phyloP scores from a whole-genome alignment of 2,113 vertebrate species.

The Xenopus laevis region DNA sequence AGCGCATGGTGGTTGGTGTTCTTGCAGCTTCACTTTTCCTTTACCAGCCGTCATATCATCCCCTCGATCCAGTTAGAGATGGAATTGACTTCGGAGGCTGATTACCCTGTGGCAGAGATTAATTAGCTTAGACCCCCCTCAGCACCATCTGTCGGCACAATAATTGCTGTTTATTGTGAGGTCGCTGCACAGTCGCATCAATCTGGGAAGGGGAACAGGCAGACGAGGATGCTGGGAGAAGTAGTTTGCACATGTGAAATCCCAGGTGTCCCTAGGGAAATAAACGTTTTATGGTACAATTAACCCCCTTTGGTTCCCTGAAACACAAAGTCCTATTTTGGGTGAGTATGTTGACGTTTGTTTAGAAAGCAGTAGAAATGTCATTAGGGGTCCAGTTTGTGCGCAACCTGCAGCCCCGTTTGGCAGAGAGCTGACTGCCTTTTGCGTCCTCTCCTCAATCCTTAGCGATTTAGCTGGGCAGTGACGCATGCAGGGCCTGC shows the following conservation, averaged over 20 bases:
- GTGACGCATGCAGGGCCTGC: conserved; percentile 5
- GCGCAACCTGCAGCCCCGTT: too few relatives aligned
- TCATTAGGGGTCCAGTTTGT: neutral
- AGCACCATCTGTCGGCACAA: conserved; percentile 4
- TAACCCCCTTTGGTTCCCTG: too few relatives aligned
- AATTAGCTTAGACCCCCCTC: conserved; percentile 5
- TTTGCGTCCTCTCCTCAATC: conserved; percentile 6
- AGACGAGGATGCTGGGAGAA: neutral
- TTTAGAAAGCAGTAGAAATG: neutral
- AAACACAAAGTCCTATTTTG: neutral
- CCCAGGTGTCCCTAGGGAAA: too few relatives aligned
- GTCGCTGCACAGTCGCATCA: neutral
- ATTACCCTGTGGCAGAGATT: neutral
- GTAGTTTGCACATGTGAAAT: too few relatives aligned
- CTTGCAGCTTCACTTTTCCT: too few relatives aligned
- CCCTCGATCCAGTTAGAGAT: neutral
- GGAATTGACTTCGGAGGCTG: neutral
- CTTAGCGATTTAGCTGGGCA: conserved; percentile 22
- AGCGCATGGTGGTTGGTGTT: too few relatives aligned
- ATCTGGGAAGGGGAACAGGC: neutral
- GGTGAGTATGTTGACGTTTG: neutral
- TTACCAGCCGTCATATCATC: too few relatives aligned
- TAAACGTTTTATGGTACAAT: too few relatives aligned
- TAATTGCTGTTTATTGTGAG: neutral
- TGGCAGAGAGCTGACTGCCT: too few relatives aligned